Evolutionary conservation across 2,797 vertebrate species (phyloP).

Genomic region (Aselliscus stoliczkanus): DNA sequence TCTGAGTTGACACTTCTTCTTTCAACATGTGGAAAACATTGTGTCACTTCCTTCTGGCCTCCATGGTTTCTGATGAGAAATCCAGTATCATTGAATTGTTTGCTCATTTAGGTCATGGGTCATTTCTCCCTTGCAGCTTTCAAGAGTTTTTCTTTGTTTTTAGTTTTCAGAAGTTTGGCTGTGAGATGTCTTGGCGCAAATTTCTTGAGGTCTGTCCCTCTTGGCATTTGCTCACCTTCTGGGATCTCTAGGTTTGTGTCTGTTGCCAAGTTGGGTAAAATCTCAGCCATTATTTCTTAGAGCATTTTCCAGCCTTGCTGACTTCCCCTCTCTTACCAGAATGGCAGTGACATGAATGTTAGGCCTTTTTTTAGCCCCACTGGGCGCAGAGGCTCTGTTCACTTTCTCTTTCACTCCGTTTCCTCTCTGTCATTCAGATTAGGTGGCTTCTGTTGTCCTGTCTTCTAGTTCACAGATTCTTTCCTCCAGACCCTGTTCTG

Average conservation of each 20-base stretch:
- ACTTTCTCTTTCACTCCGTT: not conserved
- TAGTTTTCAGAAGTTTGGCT: not conserved
- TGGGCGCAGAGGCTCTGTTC: not conserved
- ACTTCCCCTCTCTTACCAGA: not conserved
- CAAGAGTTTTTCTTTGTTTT: not conserved
- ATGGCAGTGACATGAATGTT: not conserved
- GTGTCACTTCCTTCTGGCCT: not conserved
- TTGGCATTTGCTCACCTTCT: not conserved
- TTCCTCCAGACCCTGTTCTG: not conserved
- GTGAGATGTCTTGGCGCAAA: not conserved
- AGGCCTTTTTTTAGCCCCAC: not conserved
- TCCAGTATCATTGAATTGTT: not conserved
- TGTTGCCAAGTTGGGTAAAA: not conserved
- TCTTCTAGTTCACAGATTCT: not conserved
- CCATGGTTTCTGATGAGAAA: not conserved
- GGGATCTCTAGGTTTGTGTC: not conserved
- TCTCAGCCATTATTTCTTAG: not conserved
- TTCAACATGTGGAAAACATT: not conserved
- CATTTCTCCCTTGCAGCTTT: not conserved
- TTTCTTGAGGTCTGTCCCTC: not conserved
- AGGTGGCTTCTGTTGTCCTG: not conserved
- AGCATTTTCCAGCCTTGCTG: not conserved
- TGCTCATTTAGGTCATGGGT: not conserved
- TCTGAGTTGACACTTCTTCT: not conserved
- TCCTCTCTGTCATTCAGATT: not conserved